Evolutionary conservation across 1,140 invertebrate species (phyloP).

Genomic region (Heterodera carotae): DNA sequence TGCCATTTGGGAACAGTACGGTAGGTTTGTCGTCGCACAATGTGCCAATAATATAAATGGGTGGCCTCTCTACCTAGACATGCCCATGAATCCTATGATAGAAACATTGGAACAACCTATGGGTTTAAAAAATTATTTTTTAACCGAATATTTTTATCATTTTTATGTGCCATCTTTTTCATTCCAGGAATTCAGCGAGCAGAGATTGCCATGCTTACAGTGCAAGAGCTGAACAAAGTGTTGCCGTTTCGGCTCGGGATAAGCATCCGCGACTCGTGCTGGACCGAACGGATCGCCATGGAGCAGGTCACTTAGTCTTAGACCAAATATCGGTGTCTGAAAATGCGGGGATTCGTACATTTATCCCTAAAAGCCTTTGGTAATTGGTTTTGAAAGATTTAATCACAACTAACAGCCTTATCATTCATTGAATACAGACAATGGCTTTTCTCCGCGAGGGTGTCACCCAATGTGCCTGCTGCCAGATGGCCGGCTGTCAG

Average conservation of each 20-base stretch:
- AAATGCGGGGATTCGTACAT: no score
- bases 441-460: slow-evolving; percentile 61
- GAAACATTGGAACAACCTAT: no score
- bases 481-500: slow-evolving; percentile 63
- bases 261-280: slow-evolving; percentile 80
- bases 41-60: no score
- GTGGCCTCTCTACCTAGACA: no score
- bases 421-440: slow-evolving; percentile 37
- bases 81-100: no score
- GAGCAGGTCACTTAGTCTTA: slow-evolving; percentile 73
- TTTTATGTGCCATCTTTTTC: no score
- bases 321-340: no score
- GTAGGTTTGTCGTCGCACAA: slow-evolving; percentile 59
- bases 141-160: no score
- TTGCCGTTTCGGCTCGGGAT: slow-evolving; percentile 75
- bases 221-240: slow-evolving; percentile 71
- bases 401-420: neutral
- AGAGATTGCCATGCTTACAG: slow-evolving; percentile 73
- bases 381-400: no score
- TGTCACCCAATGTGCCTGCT: slow-evolving; percentile 63
- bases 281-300: slow-evolving; percentile 77
- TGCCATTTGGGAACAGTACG: slow-evolving; percentile 72
- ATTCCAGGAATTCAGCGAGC: slow-evolving; percentile 73
- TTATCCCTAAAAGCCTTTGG: no score
- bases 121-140: no score